Percentiles rank a stretch among this genome's conserved stretches.
These are phyloP conservation scores for Sternarchorhynchus goeldii DNA, from an alignment of 2,797 vertebrate genomes.

Conservation along the genomic window DNA sequence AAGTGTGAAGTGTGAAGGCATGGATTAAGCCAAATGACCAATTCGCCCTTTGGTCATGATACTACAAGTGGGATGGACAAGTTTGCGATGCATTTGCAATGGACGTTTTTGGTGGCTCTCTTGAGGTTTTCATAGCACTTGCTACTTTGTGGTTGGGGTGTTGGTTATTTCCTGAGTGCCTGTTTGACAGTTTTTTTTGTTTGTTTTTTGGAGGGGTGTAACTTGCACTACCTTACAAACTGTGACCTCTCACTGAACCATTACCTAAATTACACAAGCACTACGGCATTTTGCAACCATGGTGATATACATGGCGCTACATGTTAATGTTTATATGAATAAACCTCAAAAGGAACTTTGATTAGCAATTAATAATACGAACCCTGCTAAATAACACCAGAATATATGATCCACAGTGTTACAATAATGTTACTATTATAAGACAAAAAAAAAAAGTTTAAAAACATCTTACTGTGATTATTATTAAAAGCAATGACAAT, in stretches of 20 bases:
- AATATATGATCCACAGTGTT: neutral
- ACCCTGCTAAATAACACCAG: too few relatives aligned
- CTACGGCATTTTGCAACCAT: neutral
- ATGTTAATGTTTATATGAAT: neutral
- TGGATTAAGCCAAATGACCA: neutral
- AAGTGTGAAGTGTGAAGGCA: constrained; percentile 1
- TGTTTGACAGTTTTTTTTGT: neutral
- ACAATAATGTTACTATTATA: neutral
- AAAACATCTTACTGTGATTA: too few relatives aligned
- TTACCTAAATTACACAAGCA: too few relatives aligned
- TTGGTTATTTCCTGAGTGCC: neutral
- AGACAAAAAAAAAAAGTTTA: neutral
- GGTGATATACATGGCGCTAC: neutral
- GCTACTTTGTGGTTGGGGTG: neutral
- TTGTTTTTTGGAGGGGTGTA: neutral
- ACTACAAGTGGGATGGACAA: neutral
- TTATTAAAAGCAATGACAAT: too few relatives aligned
- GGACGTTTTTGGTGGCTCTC: neutral
- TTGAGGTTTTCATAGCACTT: neutral
- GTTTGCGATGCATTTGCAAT: neutral
- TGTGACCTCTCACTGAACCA: neutral
- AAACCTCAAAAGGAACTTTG: neutral
- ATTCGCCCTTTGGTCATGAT: neutral
- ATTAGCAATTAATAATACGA: neutral
- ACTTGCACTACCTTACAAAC: neutral